A percentile compares a stretch with the other conserved stretches of the same genome.
These are phyloP conservation scores for Harpegnathos saltator DNA, from an alignment of 1,140 invertebrate species.

Conservation along the genomic window DNA sequence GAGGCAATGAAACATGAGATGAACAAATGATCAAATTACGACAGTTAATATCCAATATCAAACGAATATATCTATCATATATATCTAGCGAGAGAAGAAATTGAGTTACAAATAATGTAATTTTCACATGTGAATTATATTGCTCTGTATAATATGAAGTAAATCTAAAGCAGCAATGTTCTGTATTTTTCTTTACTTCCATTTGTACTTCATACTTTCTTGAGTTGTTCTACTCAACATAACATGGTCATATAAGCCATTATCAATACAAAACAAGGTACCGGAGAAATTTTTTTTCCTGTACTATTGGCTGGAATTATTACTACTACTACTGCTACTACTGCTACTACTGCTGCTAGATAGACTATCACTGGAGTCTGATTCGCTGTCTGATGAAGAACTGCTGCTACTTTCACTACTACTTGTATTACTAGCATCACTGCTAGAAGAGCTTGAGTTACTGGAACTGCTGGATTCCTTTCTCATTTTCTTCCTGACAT, in stretches of 20 bases:
- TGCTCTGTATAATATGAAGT: too few relatives aligned
- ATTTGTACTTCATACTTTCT: neutral
- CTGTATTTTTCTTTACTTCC: neutral
- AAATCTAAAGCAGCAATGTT: too few relatives aligned
- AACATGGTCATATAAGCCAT: neutral
- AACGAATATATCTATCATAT: too few relatives aligned
- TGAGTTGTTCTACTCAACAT: neutral
- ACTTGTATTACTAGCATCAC: slow-evolving; percentile 69
- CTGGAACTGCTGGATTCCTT: slow-evolving; percentile 71
- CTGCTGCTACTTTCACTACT: slow-evolving; percentile 70
- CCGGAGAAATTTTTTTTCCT: neutral
- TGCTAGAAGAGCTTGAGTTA: slow-evolving; percentile 67
- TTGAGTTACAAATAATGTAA: neutral
- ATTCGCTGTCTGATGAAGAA: slow-evolving; percentile 76
- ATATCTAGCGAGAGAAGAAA: too few relatives aligned
- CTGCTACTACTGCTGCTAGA: slow-evolving; percentile 73
- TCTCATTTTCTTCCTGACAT: slow-evolving; percentile 69
- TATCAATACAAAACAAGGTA: neutral
- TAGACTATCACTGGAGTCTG: slow-evolving; percentile 73
- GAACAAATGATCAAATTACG: neutral
- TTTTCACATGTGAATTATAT: slow-evolving; percentile 39
- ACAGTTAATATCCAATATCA: too few relatives aligned
- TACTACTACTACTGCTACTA: slow-evolving; percentile 63
- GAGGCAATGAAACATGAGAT: neutral
- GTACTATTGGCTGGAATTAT: slow-evolving; percentile 48